Percentiles rank a stretch among this genome's conserved stretches.
Evolutionary conservation across 2,797 vertebrate genomes (phyloP).

Genomic region (Lutjanus campechanus): DNA sequence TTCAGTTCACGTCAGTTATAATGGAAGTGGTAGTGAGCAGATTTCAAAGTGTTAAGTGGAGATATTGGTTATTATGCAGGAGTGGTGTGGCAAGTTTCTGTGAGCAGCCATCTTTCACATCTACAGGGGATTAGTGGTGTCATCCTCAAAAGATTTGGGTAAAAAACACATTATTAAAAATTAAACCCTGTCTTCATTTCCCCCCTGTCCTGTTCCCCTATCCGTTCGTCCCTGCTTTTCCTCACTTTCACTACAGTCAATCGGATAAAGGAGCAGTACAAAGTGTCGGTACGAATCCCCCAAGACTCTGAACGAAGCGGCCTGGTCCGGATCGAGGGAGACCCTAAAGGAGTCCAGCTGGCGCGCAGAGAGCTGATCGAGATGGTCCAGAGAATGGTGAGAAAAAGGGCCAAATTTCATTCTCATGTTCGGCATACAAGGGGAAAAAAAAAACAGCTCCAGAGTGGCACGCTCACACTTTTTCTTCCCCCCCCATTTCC

Average conservation of each 20-base stretch:
- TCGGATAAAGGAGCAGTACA: constrained; percentile 90
- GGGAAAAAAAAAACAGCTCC: not conserved
- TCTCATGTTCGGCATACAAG: not conserved
- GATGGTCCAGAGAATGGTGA: constrained; percentile 89
- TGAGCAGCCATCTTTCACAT: not conserved
- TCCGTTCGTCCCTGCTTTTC: too few species aligned
- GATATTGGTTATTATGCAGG: not conserved
- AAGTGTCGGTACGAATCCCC: constrained; percentile 88
- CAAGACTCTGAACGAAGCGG: constrained; percentile 88
- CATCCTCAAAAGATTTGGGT: not conserved
- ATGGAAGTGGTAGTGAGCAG: rapidly evolving
- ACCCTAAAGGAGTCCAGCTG: constrained; percentile 88
- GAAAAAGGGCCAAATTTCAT: constrained; percentile 18
- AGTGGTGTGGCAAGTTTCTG: not conserved
- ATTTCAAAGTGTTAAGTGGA: not conserved
- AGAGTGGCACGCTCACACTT: not conserved
- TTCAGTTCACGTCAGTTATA: not conserved
- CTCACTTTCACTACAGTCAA: constrained; percentile 78
- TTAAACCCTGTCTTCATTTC: too few species aligned
- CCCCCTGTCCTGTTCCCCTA: not conserved
- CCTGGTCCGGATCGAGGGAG: constrained; percentile 88
- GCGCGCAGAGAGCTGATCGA: constrained; percentile 88
- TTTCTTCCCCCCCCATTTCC: not conserved
- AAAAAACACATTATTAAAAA: not conserved
- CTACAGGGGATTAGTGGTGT: not conserved